A percentile compares a stretch with the other conserved stretches of the same genome.
Conservation (phyloP, 92 coral and sea anemone species). For the Epizoanthus fatuus region DNA sequence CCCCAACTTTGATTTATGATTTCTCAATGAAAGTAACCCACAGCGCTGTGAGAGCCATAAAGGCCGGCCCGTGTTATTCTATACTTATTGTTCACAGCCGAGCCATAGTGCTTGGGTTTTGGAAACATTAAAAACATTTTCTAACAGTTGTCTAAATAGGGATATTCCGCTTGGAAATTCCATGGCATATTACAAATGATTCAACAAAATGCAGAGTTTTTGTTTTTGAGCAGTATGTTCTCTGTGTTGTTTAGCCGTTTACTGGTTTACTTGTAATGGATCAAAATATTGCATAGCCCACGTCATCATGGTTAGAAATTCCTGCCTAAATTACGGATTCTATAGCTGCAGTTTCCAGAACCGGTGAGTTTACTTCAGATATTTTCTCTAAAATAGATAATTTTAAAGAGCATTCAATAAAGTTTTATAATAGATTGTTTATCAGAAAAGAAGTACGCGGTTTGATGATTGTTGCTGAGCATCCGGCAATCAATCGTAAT, state of each 20-base stretch:
- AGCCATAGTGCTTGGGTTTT: slow-evolving; percentile 28
- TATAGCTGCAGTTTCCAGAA: background rate
- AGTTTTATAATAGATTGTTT: background rate
- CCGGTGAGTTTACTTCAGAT: slow-evolving; percentile 21
- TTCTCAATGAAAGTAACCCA: slow-evolving; percentile 33
- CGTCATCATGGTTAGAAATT: background rate
- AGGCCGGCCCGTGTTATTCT: slow-evolving; percentile 24
- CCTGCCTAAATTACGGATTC: background rate
- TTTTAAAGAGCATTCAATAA: background rate
- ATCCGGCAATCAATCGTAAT: slow-evolving; percentile 2
- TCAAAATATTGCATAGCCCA: background rate
- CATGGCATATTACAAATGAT: background rate
- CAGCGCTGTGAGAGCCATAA: slow-evolving; percentile 28
- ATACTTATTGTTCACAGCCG: slow-evolving; percentile 32
- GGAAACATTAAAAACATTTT: slow-evolving; percentile 17
- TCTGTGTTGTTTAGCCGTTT: background rate
- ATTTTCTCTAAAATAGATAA: background rate
- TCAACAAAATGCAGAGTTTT: background rate
- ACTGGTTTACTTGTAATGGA: background rate
- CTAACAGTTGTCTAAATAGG: background rate
- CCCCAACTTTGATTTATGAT: slow-evolving; percentile 57
- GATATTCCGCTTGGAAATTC: background rate
- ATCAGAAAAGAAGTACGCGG: slow-evolving; percentile 2
- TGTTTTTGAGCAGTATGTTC: background rate
- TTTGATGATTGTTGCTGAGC: slow-evolving; percentile 10